phyloP scores from a whole-genome alignment of 1,140 invertebrate species.

The Eriosoma lanigerum region DNA sequence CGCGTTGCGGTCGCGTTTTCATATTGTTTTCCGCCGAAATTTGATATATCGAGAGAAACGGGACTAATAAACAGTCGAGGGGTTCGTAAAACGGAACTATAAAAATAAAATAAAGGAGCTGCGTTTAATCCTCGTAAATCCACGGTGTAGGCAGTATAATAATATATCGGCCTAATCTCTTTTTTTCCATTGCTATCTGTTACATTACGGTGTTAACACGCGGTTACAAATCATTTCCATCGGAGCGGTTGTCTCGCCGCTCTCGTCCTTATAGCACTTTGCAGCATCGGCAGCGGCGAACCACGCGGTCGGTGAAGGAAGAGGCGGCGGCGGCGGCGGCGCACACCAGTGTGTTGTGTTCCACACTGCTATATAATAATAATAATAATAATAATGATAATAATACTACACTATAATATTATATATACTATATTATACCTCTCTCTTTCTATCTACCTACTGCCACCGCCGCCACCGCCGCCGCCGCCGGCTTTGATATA shows the following conservation, averaged over 20 bases:
- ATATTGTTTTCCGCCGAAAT: no score
- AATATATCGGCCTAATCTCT: conserved; percentile 37
- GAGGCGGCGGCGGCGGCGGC: neutral
- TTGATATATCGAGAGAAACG: no score
- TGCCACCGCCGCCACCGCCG: conserved; percentile 17
- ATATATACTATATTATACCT: no score
- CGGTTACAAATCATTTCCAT: conserved; percentile 49
- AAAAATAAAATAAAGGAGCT: neutral
- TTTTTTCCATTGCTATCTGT: neutral
- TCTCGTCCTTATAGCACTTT: neutral
- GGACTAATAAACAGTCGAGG: no score
- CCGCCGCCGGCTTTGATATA: conserved; percentile 48
- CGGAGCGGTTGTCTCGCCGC: neutral
- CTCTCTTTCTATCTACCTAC: neutral
- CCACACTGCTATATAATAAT: conserved; percentile 6
- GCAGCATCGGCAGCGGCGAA: neutral
- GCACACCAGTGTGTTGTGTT: neutral
- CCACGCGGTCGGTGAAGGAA: neutral
- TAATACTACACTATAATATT: neutral
- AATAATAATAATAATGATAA: no score
- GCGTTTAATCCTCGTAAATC: conserved; percentile 12
- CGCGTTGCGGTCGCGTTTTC: no score
- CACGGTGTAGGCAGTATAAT: conserved; percentile 28
- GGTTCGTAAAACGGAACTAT: neutral
- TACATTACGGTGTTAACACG: conserved; percentile 41